phyloP scores from a whole-genome alignment of 1,140 invertebrate species.

The Euborellia annulipes region DNA sequence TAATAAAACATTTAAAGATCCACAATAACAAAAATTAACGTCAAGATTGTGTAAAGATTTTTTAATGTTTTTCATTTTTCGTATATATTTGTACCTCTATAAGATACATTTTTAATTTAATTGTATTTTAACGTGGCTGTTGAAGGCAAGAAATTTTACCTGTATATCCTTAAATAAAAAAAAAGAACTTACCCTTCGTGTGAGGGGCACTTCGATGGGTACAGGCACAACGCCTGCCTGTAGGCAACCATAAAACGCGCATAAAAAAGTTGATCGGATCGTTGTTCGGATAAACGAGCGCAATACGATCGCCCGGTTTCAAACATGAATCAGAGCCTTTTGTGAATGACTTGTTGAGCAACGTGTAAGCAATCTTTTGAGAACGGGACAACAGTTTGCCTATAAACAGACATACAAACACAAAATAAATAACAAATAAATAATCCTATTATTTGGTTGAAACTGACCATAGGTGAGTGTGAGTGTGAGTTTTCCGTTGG shows the following conservation, averaged over 20 bases:
- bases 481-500: slow-evolving; percentile 86
- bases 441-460: too few species aligned
- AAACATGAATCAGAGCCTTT: slow-evolving; percentile 63
- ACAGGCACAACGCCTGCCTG: slow-evolving; percentile 95
- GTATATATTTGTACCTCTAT: too few species aligned
- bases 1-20: too few species aligned
- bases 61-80: too few species aligned
- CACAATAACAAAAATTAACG: too few species aligned
- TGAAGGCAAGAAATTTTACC: too few species aligned
- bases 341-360: slow-evolving; percentile 83
- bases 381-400: slow-evolving; percentile 87
- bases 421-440: too few species aligned
- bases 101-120: too few species aligned
- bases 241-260: slow-evolving; percentile 96
- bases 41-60: too few species aligned
- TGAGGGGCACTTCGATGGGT: slow-evolving; percentile 94
- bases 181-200: slow-evolving; percentile 62
- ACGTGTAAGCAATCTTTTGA: slow-evolving; percentile 91
- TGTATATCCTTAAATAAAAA: too few species aligned
- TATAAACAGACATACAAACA: slow-evolving; percentile 28
- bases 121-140: too few species aligned
- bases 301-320: slow-evolving; percentile 87
- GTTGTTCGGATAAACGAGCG: slow-evolving; percentile 96
- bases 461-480: slow-evolving; percentile 91
- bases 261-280: slow-evolving; percentile 97